These are phyloP conservation scores for Cosmia pyralina DNA, from an alignment of 2,888 invertebrate species.

Conservation along the genomic window DNA sequence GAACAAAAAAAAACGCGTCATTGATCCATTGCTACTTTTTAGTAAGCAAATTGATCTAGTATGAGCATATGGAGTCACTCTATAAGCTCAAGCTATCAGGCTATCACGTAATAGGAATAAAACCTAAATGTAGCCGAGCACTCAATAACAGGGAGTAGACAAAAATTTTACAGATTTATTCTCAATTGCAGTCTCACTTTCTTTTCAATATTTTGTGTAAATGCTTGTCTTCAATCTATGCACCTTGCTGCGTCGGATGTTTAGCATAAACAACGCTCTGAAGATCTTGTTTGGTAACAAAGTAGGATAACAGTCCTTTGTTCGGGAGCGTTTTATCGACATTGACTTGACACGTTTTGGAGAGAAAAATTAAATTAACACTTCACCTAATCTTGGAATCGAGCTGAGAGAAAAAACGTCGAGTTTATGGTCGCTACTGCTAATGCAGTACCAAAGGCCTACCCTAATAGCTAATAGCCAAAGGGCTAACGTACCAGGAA, in stretches of 20 bases:
- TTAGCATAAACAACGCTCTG: conserved; percentile 39
- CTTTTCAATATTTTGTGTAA: conserved; percentile 4
- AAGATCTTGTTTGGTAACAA: conserved; percentile 46
- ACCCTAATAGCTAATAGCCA: no score
- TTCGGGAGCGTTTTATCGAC: neutral
- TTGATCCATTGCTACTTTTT: neutral
- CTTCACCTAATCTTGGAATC: neutral
- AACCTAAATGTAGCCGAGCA: neutral
- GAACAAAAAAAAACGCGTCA: neutral
- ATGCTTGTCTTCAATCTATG: neutral
- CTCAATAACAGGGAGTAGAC: no score
- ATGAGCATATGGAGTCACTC: neutral
- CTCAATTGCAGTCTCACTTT: neutral
- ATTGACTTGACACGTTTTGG: conserved; percentile 15
- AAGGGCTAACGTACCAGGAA: neutral
- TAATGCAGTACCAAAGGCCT: neutral
- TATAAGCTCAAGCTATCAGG: neutral
- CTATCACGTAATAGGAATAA: neutral
- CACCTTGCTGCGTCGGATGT: conserved; percentile 41
- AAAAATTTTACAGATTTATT: neutral
- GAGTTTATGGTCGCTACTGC: neutral
- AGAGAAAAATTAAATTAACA: neutral
- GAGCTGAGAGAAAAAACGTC: neutral
- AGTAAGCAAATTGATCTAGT: neutral
- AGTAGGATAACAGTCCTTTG: conserved; percentile 39